Base-by-base conservation (phyloP, 2,888 invertebrate species). In the Clanis bilineata region DNA sequence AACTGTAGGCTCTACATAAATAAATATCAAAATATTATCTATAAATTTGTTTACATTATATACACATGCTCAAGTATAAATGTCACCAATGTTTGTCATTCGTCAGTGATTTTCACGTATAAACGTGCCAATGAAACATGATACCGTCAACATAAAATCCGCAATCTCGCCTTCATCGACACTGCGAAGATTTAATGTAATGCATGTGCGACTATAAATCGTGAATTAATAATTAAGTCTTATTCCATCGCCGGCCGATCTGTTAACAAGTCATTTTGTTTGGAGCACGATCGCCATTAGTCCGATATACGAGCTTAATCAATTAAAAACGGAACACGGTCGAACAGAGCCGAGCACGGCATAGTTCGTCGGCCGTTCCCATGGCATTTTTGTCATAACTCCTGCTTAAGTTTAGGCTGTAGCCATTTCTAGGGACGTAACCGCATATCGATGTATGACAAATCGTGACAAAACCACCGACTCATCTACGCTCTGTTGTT, bases 401-500 rank as follows among this genome's bases (percentile, higher is more conserved):
- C 77, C 84, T 83, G 85, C 83, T 83, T 82, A 76, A 73, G 68
- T 77, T 71, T 72, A 77, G 74, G 73, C 72, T 73, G 73, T 71
- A 71, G 71, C 69, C 70, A 77, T 83, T 76, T 74, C 76, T 74
- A 72, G 73, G 74, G 73, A 67, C 70, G 71, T 72, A 86, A 90
- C 89, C 90, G 79, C 89, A 88, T 80, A 80, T 82, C 80, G 81
- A 79, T 88, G 86, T 90, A 88, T 89, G 88, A 91, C 90, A 90
- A 90, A 90, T 90, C 86, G 88, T 88, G 90, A 91, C 91, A 91
- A 89, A 90, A 90, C 90, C 90, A 86, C 86, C 84, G 81, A 85
- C 81, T 86, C 86, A 86, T 86, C 85, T 77, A 79, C 78, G 73
- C 74, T 68, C 59, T 58, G 62, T 67, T 66, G 64, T 68, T 63